Evolutionary conservation across 2,113 vertebrate species (phyloP).

Genomic region (Centropus unirufus): DNA sequence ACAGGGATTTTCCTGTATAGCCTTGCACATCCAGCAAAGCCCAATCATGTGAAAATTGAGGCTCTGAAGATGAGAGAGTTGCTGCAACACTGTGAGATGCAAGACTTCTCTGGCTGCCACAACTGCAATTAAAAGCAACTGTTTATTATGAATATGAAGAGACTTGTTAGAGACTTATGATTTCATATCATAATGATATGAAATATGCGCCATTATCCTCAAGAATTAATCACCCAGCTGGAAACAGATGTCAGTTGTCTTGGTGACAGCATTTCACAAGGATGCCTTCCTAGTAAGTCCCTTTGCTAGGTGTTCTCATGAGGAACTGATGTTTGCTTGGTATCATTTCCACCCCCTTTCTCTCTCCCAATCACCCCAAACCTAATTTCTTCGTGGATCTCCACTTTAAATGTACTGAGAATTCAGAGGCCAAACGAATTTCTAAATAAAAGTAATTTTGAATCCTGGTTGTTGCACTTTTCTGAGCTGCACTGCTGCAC

Average conservation of each 20-base stretch:
- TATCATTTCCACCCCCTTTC: too few relatives aligned
- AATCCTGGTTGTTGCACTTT: not conserved
- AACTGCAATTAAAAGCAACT: not conserved
- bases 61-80: not conserved
- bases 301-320: not conserved
- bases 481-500: not conserved
- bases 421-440: not conserved
- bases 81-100: not conserved
- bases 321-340: not conserved
- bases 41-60: accelerated
- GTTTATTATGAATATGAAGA: not conserved
- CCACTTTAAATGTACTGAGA: not conserved
- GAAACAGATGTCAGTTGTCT: conserved; percentile 21
- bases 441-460: not conserved
- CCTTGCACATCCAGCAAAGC: not conserved
- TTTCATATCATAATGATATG: not conserved
- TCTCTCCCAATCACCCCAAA: too few relatives aligned
- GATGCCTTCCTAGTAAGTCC: not conserved
- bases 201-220: not conserved
- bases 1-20: not conserved
- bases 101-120: not conserved
- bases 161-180: not conserved
- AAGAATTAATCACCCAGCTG: conserved; percentile 6
- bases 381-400: not conserved
- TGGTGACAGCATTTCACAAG: not conserved